These are phyloP conservation scores for Brenthis daphne DNA, from an alignment of 2,888 invertebrate species.

Conservation along the genomic window DNA sequence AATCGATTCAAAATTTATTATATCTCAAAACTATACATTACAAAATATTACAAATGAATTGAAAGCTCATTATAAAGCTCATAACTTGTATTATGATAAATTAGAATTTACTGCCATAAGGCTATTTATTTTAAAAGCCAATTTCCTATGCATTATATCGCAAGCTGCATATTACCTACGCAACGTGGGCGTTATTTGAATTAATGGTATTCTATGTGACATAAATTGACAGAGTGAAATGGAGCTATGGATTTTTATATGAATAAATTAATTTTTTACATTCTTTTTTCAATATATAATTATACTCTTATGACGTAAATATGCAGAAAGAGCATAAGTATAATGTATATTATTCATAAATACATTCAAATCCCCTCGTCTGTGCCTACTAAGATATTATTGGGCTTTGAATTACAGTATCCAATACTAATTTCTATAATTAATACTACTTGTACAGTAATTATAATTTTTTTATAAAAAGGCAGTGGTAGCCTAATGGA, in stretches of 20 bases:
- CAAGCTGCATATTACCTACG: constrained; percentile 43
- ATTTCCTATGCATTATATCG: constrained; percentile 48
- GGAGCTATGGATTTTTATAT: constrained; percentile 13
- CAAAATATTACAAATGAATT: neutral
- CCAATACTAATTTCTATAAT: too few relatives aligned
- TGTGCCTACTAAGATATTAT: too few relatives aligned
- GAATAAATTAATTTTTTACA: neutral
- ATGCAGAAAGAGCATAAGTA: too few relatives aligned
- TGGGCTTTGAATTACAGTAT: too few relatives aligned
- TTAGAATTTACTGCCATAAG: constrained; percentile 42
- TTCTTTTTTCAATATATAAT: too few relatives aligned
- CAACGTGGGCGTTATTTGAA: constrained; percentile 42
- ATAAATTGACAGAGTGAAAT: constrained; percentile 23
- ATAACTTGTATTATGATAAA: constrained; percentile 42
- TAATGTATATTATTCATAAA: too few relatives aligned
- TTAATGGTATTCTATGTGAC: constrained; percentile 38
- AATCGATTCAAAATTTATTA: neutral
- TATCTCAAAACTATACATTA: neutral
- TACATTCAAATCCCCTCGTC: too few relatives aligned
- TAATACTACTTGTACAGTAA: too few relatives aligned
- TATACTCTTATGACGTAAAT: too few relatives aligned
- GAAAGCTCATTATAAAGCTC: constrained; percentile 1
- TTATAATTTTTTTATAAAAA: too few relatives aligned
- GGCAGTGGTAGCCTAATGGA: too few relatives aligned
- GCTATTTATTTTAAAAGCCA: constrained; percentile 36